Evolutionary conservation across 2,888 invertebrate genomes (phyloP).

Genomic region (Argyresthia albistria): DNA sequence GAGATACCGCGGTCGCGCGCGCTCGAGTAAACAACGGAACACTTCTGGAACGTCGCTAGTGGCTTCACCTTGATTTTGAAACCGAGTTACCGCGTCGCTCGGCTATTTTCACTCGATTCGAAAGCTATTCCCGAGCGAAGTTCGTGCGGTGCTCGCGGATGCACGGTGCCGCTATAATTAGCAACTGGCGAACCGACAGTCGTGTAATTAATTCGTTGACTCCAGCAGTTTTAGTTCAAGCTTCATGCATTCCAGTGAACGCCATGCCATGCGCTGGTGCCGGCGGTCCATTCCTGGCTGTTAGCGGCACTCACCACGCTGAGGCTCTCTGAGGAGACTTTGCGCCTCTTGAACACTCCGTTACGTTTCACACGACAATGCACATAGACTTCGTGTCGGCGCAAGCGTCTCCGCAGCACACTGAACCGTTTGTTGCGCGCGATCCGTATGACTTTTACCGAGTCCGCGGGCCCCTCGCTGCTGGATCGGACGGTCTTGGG

Average conservation of each 20-base stretch:
- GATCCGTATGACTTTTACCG: conserved; percentile 49
- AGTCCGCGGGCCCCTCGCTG: conserved; percentile 62
- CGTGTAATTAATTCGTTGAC: conserved; percentile 1
- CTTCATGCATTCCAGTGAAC: conserved; percentile 34
- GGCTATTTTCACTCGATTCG: conserved; percentile 63
- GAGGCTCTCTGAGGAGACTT: conserved; percentile 30
- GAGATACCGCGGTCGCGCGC: conserved; percentile 18
- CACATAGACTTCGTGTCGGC: conserved; percentile 61
- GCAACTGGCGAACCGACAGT: conserved; percentile 5
- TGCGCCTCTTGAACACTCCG: conserved; percentile 33
- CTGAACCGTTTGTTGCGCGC: conserved; percentile 44
- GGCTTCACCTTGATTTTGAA: conserved; percentile 71
- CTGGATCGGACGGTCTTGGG: conserved; percentile 65
- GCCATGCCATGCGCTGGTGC: conserved; percentile 37
- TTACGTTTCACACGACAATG: conserved; percentile 49
- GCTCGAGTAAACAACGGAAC: conserved; percentile 42
- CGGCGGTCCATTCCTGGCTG: conserved; percentile 10
- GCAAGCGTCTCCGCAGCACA: conserved; percentile 48
- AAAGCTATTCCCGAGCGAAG: conserved; percentile 59
- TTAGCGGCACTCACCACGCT: conserved; percentile 69
- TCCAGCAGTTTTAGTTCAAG: conserved; percentile 13
- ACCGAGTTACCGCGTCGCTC: conserved; percentile 46
- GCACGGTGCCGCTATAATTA: conserved; percentile 41
- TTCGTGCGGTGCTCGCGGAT: conserved; percentile 48
- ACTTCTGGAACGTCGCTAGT: conserved; percentile 58